Evolutionary conservation across 2,888 invertebrate species (phyloP), one percentile per base, ranked within the genome.

Genomic region (Zygogramma bicolorata): DNA sequence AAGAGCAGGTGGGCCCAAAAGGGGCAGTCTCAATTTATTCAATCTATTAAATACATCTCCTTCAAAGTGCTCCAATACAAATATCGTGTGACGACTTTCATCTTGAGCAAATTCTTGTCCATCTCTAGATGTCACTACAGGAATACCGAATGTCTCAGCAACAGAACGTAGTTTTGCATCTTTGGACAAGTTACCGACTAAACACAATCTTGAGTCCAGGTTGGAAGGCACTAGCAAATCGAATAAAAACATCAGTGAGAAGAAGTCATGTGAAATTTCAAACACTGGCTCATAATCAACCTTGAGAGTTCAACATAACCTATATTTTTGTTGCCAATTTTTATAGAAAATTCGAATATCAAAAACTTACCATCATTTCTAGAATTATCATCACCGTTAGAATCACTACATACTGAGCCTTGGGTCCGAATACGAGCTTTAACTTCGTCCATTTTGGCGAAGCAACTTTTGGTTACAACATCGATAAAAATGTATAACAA

Each of bases 1-100:
- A 84, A 95, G 90, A 79, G 95, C 95, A 77, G 94, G 93, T 77
- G 95, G 94, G 68, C 95, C 95, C 88, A 94, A 89, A 86, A 96
- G 91, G 87, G 94, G 92, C 86, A 91, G 91, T 81, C 90, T 89
- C 79, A 88, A 88, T 85, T 90, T 90, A 58, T 91, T 91, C 74
- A 95, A 90, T 76, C 89, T 89, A 82, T 92, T 91, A 87, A 92
- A 95, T 74, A 92, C 89, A 73, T 92, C 90, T 65, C 93, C 93
- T 76, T 93, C 92, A 86, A 95, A 95, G 77, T 91, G 91, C 63
- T 93, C 90, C 76, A 95, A 87, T 82, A 95, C 91, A 88, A 94
- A 95, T 81, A 92, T 90, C 61, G 92, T 93, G 81, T 91, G 90
- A 86, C 90, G 90, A 57, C 88, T 86, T 58, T 87, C 87, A 82